phyloP scores from a whole-genome alignment of 2,888 invertebrate genomes.

The Drosophila lacicola region DNA sequence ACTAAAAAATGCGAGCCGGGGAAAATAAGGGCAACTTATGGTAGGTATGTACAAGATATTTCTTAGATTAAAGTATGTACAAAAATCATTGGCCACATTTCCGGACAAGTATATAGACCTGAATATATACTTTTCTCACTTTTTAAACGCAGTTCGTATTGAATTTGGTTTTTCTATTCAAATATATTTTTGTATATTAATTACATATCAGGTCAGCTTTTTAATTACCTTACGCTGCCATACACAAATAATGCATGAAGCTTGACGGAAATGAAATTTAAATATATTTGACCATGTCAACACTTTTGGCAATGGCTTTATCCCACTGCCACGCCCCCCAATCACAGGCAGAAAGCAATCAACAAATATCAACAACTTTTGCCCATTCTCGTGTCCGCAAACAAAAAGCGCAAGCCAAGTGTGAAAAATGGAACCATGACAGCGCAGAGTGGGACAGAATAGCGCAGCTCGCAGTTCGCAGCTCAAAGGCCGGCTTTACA shows the following conservation, averaged over 20 bases:
- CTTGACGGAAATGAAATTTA: constrained; percentile 15
- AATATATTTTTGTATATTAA: neutral
- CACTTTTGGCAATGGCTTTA: constrained; percentile 20
- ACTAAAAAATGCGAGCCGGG: too few relatives aligned
- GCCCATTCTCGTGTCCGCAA: constrained; percentile 58
- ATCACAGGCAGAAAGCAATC: constrained; percentile 72
- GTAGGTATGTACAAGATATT: too few relatives aligned
- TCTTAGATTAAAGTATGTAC: too few relatives aligned
- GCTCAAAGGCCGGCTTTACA: constrained; percentile 54
- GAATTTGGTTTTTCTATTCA: neutral
- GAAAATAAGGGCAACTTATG: too few relatives aligned
- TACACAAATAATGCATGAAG: constrained; percentile 6
- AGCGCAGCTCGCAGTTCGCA: constrained; percentile 38
- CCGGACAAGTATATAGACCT: too few relatives aligned
- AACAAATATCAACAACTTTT: constrained; percentile 79
- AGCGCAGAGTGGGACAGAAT: neutral
- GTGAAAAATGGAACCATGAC: constrained; percentile 36
- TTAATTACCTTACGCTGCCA: neutral
- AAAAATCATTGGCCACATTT: too few relatives aligned
- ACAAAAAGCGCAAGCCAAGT: constrained; percentile 57
- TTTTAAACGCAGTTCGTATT: too few relatives aligned
- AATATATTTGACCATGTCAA: constrained; percentile 30
- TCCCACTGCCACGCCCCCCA: constrained; percentile 27
- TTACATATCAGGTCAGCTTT: constrained; percentile 6
- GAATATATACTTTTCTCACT: too few relatives aligned